Evolutionary conservation across 2,888 invertebrate species (phyloP).

Genomic region (Adelognathus sp.): DNA sequence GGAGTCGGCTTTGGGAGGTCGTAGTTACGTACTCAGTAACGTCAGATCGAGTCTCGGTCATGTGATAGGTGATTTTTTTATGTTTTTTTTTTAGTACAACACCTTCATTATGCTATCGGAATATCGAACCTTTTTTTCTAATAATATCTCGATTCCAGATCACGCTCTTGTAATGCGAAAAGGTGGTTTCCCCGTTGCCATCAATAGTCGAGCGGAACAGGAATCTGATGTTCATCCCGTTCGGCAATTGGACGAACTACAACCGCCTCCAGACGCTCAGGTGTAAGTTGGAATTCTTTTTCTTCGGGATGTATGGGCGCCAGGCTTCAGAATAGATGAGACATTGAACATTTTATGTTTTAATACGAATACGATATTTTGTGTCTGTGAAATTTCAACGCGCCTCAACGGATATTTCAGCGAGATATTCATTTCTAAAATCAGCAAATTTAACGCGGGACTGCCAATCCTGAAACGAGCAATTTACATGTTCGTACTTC

Average conservation of each 20-base stretch:
- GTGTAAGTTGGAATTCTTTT: constrained; percentile 77
- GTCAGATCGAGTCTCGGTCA: constrained; percentile 83
- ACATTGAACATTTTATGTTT: too few relatives aligned
- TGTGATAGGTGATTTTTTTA: constrained; percentile 81
- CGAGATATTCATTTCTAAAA: too few relatives aligned
- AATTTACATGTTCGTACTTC: too few relatives aligned
- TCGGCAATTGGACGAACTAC: constrained; percentile 81
- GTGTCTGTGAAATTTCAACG: too few relatives aligned
- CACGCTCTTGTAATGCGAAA: constrained; percentile 82
- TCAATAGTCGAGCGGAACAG: constrained; percentile 73
- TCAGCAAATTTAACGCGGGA: too few relatives aligned
- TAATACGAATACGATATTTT: too few relatives aligned
- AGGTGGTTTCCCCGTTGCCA: constrained; percentile 82
- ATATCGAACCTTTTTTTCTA: background rate
- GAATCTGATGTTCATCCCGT: constrained; percentile 62
- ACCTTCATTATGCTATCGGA: constrained; percentile 6
- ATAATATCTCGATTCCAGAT: constrained; percentile 79
- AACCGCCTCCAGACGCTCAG: constrained; percentile 78
- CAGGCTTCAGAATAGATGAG: too few relatives aligned
- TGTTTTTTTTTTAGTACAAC: constrained; percentile 5
- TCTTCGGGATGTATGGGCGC: too few relatives aligned
- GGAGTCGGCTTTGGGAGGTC: constrained; percentile 83
- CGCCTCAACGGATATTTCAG: too few relatives aligned
- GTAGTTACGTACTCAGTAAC: constrained; percentile 82
- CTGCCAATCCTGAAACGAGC: too few relatives aligned